These are phyloP conservation scores for Pseudopipra pipra DNA, from an alignment of 2,113 vertebrate species.

Conservation along the genomic window DNA sequence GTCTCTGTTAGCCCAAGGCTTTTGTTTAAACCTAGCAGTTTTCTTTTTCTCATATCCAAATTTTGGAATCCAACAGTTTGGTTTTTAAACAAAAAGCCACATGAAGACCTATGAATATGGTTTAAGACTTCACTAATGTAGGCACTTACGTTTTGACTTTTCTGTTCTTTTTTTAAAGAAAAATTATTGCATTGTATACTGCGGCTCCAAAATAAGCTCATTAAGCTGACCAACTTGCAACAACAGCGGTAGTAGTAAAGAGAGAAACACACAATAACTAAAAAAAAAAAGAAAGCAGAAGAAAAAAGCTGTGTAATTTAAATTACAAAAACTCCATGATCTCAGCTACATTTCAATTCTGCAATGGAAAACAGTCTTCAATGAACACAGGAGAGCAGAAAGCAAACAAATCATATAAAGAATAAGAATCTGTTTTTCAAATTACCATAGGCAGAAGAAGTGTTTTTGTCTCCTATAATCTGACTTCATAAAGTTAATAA, in stretches of 20 bases:
- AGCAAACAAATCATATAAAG: background rate
- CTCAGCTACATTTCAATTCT: background rate
- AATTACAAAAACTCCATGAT: background rate
- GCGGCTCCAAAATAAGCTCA: background rate
- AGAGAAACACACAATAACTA: background rate
- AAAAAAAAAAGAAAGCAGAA: background rate
- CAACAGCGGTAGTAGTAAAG: background rate
- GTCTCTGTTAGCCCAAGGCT: too few species aligned
- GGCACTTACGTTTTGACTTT: background rate
- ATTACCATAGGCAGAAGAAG: background rate
- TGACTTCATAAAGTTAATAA: background rate
- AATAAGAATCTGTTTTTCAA: background rate
- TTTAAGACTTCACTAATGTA: background rate
- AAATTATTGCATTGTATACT: background rate
- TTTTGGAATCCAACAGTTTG: background rate
- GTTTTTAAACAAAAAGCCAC: background rate
- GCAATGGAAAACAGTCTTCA: background rate
- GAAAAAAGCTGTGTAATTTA: background rate
- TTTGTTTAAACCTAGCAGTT: too few species aligned
- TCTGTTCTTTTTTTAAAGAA: background rate
- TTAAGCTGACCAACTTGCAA: background rate
- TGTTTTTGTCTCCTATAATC: background rate
- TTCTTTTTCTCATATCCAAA: too few species aligned
- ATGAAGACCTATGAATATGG: background rate
- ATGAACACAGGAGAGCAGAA: background rate